Conservation (phyloP, 2,888 invertebrate genomes). For the Zaprionus lineosus region DNA sequence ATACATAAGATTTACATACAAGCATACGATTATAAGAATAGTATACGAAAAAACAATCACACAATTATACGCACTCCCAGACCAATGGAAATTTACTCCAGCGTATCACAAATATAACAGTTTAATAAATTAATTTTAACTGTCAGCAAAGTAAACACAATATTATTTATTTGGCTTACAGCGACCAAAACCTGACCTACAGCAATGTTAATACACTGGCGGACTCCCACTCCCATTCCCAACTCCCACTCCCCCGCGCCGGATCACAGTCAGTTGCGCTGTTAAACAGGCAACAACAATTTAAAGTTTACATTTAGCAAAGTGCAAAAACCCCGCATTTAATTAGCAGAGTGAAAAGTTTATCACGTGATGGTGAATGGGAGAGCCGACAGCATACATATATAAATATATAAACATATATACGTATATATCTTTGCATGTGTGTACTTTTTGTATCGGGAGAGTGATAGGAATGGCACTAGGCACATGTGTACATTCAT, state of each 20-base stretch:
- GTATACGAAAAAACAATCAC: not conserved
- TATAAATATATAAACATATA: not conserved
- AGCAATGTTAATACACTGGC: slow-evolving; percentile 34
- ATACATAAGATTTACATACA: not conserved
- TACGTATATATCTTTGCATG: not conserved
- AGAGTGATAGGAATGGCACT: slow-evolving; percentile 37
- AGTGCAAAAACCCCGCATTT: slow-evolving; percentile 71
- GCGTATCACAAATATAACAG: slow-evolving; percentile 45
- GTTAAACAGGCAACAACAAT: slow-evolving; percentile 40
- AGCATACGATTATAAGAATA: not conserved
- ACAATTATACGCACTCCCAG: not conserved
- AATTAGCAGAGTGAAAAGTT: slow-evolving; percentile 66
- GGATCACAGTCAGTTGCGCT: slow-evolving; percentile 12
- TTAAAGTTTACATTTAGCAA: slow-evolving; percentile 59
- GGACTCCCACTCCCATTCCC: slow-evolving; percentile 3
- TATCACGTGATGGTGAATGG: slow-evolving; percentile 63
- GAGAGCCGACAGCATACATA: too few species aligned
- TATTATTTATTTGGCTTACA: slow-evolving; percentile 58
- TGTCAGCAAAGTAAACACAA: slow-evolving; percentile 42
- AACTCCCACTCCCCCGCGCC: slow-evolving; percentile 1
- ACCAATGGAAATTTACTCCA: slow-evolving; percentile 64
- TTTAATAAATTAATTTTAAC: slow-evolving; percentile 49
- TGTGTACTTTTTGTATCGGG: not conserved
- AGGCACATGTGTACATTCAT: too few species aligned
- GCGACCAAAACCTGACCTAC: slow-evolving; percentile 61